These are phyloP conservation scores for Catotricha subobsoleta DNA, from an alignment of 2,888 invertebrate species.

Conservation along the genomic window DNA sequence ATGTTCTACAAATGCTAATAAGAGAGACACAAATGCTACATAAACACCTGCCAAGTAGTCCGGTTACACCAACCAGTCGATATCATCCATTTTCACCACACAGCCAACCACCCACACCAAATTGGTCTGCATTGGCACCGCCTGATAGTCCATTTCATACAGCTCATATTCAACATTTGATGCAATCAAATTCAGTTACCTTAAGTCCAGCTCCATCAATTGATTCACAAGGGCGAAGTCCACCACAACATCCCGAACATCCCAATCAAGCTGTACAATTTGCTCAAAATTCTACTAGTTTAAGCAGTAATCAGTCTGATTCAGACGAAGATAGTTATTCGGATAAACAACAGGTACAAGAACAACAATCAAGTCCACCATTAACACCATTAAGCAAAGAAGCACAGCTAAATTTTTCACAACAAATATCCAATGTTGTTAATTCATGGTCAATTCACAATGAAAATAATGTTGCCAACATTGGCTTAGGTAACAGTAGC, in stretches of 20 bases:
- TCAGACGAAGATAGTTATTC: slow-evolving; percentile 56
- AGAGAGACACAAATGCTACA: slow-evolving; percentile 63
- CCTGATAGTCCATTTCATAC: slow-evolving; percentile 33
- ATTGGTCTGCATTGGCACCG: slow-evolving; percentile 40
- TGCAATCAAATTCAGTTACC: slow-evolving; percentile 72
- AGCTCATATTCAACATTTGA: slow-evolving; percentile 50
- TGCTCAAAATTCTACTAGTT: slow-evolving; percentile 31
- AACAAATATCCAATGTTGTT: slow-evolving; percentile 28
- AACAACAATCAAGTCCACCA: slow-evolving; percentile 31
- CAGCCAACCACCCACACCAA: slow-evolving; percentile 64
- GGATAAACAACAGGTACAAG: slow-evolving; percentile 17
- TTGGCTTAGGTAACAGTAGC: no score
- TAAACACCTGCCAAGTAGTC: slow-evolving; percentile 60
- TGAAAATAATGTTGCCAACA: slow-evolving; percentile 13
- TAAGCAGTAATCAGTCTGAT: slow-evolving; percentile 61
- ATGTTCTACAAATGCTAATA: slow-evolving; percentile 74
- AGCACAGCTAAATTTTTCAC: slow-evolving; percentile 25
- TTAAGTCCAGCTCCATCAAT: slow-evolving; percentile 80
- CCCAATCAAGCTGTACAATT: slow-evolving; percentile 12
- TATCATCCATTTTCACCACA: slow-evolving; percentile 68
- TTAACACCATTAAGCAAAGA: slow-evolving; percentile 46
- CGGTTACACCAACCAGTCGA: slow-evolving; percentile 65
- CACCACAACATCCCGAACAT: slow-evolving; percentile 51
- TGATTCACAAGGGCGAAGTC: slow-evolving; percentile 72
- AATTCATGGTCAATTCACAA: slow-evolving; percentile 24